Conservation (phyloP, 1,140 invertebrate genomes). For the Apolygus lucorum region DNA sequence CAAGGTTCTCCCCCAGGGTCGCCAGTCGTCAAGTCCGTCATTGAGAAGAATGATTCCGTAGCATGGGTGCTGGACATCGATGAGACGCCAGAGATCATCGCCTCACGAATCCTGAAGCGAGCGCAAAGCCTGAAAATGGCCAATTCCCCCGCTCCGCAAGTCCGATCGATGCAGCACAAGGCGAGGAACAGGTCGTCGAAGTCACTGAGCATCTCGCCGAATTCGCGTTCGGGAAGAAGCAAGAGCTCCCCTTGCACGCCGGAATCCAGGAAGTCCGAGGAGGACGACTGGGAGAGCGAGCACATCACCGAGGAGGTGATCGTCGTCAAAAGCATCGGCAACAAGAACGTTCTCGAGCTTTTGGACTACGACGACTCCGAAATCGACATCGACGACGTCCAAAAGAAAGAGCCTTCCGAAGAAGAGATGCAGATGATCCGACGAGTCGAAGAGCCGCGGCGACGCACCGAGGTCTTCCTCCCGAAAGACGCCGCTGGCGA, state of each 20-base stretch:
- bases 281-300: conserved; percentile 19
- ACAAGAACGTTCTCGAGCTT: conserved; percentile 23
- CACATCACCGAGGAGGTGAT: conserved; percentile 27
- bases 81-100: conserved; percentile 51
- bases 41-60: conserved; percentile 72
- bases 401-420: conserved; percentile 14
- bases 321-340: conserved; percentile 25
- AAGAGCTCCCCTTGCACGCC: conserved; percentile 7
- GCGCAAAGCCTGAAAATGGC: conserved; percentile 32
- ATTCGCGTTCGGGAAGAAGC: not conserved
- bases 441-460: conserved; percentile 21
- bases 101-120: conserved; percentile 33
- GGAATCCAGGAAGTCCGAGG: not conserved
- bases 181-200: not conserved
- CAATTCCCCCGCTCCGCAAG: conserved; percentile 20
- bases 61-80: conserved; percentile 73
- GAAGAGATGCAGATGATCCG: conserved; percentile 29
- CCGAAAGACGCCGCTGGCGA: conserved; percentile 33
- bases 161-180: not conserved
- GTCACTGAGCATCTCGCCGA: conserved; percentile 3
- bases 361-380: conserved; percentile 21
- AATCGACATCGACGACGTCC: conserved; percentile 22
- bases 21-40: conserved; percentile 60
- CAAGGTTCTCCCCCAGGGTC: conserved; percentile 26
- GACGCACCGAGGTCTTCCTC: conserved; percentile 18